These are phyloP conservation scores for Watsonalla binaria DNA, from an alignment of 2,888 invertebrate genomes.

Conservation along the genomic window DNA sequence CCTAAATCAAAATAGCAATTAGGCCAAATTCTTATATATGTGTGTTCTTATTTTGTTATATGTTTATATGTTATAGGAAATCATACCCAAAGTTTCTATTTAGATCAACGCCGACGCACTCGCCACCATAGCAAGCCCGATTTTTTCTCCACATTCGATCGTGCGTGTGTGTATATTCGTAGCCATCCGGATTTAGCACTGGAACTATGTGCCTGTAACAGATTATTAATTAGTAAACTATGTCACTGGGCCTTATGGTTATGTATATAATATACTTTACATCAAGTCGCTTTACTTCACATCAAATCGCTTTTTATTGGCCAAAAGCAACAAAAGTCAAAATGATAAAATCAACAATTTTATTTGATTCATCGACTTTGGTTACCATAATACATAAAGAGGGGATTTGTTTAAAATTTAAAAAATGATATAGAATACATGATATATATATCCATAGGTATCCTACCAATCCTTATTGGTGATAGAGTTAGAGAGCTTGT, in stretches of 20 bases:
- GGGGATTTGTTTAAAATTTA: too few relatives aligned
- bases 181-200: constrained; percentile 92
- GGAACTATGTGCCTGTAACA: constrained; percentile 82
- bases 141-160: constrained; percentile 93
- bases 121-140: constrained; percentile 76
- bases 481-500: constrained; percentile 80
- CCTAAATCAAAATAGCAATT: too few relatives aligned
- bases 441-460: too few relatives aligned
- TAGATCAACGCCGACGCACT: constrained; percentile 87
- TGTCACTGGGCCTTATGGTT: not conserved
- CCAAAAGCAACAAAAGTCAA: too few relatives aligned
- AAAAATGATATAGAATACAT: too few relatives aligned
- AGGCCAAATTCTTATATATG: too few relatives aligned
- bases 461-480: constrained; percentile 92
- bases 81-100: constrained; percentile 89
- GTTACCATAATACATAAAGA: too few relatives aligned
- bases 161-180: constrained; percentile 89
- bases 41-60: not conserved
- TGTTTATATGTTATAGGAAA: constrained; percentile 1
- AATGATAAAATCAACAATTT: too few relatives aligned
- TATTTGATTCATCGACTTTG: too few relatives aligned
- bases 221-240: not conserved
- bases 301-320: constrained; percentile 12
- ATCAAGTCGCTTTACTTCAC: too few relatives aligned
- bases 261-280: not conserved